A percentile compares a stretch with the other conserved stretches of the same genome.
phyloP scores from a whole-genome alignment of 2,888 invertebrate genomes.

The Camponotus fellah region DNA sequence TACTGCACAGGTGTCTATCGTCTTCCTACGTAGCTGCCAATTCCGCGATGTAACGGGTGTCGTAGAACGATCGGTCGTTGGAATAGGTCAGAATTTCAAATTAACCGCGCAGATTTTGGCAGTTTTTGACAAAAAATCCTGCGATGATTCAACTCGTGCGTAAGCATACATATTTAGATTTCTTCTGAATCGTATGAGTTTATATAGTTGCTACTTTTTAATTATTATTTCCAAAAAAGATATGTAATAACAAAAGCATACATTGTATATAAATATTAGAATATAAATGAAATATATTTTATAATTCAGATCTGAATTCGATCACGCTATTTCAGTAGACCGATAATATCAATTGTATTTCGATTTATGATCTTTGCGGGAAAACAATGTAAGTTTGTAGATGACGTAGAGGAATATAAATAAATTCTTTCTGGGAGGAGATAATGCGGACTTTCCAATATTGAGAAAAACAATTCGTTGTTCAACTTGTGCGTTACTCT shows the following conservation, averaged over 20 bases:
- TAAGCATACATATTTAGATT: constrained; percentile 23
- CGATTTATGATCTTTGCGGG: background rate
- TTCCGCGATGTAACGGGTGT: constrained; percentile 74
- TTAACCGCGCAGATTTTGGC: constrained; percentile 30
- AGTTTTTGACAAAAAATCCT: constrained; percentile 31
- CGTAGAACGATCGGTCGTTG: constrained; percentile 53
- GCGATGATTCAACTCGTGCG: constrained; percentile 31
- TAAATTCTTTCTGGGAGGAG: background rate
- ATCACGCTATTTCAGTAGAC: background rate
- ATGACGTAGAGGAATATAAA: background rate
- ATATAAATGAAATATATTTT: background rate
- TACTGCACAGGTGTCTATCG: constrained; percentile 81
- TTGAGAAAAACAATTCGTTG: constrained; percentile 27
- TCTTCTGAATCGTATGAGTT: background rate
- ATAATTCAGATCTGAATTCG: background rate
- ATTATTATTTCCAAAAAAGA: background rate
- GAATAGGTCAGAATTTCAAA: constrained; percentile 13
- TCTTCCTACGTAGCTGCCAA: constrained; percentile 75
- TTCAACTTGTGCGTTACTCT: constrained; percentile 61
- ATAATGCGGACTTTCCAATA: background rate
- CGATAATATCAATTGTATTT: background rate
- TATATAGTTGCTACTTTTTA: background rate
- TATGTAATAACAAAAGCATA: background rate
- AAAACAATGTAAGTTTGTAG: constrained; percentile 1
- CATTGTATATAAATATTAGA: background rate